Conservation (phyloP, 2,888 invertebrate species). For the Dysmachus trigonus region DNA sequence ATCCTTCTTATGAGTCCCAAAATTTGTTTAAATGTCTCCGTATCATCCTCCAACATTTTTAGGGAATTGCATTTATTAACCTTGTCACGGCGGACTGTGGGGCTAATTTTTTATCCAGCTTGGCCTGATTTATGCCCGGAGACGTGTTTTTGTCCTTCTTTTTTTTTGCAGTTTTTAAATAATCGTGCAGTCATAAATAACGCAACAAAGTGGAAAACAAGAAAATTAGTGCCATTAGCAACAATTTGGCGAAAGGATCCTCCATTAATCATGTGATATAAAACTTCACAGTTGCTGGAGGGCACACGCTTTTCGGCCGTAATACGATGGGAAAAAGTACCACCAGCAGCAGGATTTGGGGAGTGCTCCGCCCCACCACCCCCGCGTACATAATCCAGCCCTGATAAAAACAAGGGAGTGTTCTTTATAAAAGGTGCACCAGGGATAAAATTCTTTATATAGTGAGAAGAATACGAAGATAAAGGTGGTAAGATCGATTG, state of each 20-base stretch:
- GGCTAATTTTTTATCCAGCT: not conserved
- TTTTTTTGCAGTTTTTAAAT: conserved; percentile 14
- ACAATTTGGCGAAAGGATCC: conserved; percentile 28
- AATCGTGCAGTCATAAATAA: conserved; percentile 34
- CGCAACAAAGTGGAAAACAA: conserved; percentile 30
- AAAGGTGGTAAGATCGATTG: not conserved
- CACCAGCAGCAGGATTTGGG: not conserved
- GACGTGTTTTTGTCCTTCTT: not conserved
- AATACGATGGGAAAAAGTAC: not conserved
- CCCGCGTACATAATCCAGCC: not conserved
- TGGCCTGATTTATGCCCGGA: not conserved
- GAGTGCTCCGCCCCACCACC: not conserved
- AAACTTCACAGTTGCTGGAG: not conserved
- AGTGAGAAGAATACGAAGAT: not conserved
- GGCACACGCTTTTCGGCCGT: not conserved
- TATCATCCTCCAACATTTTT: too few relatives aligned
- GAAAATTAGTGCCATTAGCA: conserved; percentile 41
- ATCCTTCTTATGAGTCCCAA: not conserved
- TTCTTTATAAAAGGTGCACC: not conserved
- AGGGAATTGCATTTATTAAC: not conserved
- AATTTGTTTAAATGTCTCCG: not conserved
- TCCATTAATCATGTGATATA: conserved; percentile 26
- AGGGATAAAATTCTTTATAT: not conserved
- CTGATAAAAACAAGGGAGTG: not conserved
- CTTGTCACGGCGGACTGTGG: not conserved